phyloP scores from a whole-genome alignment of 1,140 invertebrate species.

The Ostrea edulis region DNA sequence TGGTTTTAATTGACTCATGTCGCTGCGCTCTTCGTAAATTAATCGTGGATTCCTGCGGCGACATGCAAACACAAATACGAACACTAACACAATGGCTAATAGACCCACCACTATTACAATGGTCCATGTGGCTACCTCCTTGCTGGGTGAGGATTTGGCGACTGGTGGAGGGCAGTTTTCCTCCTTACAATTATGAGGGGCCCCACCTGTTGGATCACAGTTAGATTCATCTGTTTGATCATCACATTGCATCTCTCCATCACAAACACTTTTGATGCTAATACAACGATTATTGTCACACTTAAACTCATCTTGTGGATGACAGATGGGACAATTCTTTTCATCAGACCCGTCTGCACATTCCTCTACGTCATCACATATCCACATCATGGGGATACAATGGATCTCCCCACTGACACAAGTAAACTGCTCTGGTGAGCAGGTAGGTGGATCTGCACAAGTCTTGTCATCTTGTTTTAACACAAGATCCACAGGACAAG shows the following conservation, averaged over 20 bases:
- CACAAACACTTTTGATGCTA: conserved; percentile 88
- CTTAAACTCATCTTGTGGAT: conserved; percentile 79
- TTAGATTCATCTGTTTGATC: conserved; percentile 90
- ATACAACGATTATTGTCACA: conserved; percentile 80
- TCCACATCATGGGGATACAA: conserved; percentile 77
- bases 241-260: conserved; percentile 84
- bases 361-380: conserved; percentile 83
- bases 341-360: conserved; percentile 91
- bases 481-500: conserved; percentile 74
- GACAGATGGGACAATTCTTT: conserved; percentile 89
- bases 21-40: conserved; percentile 59
- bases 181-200: conserved; percentile 25
- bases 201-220: conserved; percentile 79
- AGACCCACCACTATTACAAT: conserved; percentile 75
- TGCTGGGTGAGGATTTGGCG: conserved; percentile 38
- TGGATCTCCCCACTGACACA: conserved; percentile 71
- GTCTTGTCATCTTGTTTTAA: conserved; percentile 70
- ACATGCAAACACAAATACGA: conserved; percentile 74
- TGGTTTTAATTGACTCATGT: conserved; percentile 72
- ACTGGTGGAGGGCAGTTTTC: neutral
- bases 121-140: conserved; percentile 68
- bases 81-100: conserved; percentile 69
- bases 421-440: conserved; percentile 77
- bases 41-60: conserved; percentile 67
- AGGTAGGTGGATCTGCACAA: conserved; percentile 76